Evolutionary conservation across 2,888 invertebrate species (phyloP).

Genomic region (Arctia plantaginis): DNA sequence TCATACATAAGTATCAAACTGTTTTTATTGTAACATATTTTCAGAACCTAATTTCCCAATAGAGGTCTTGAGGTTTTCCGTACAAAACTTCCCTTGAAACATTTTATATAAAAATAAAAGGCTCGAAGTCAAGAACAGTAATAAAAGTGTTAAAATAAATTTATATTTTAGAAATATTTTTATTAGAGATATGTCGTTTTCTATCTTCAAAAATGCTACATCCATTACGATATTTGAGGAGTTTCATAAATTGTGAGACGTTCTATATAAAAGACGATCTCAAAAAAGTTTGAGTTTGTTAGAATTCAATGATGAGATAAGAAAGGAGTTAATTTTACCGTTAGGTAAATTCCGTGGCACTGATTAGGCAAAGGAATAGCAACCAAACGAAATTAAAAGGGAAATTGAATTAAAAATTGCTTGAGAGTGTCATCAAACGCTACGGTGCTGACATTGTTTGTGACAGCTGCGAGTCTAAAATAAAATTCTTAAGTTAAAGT

Average conservation of each 20-base stretch:
- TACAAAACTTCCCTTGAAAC: background rate
- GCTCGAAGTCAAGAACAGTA: background rate
- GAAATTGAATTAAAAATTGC: background rate
- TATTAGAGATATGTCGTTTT: background rate
- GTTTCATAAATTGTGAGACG: background rate
- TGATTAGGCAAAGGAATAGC: background rate
- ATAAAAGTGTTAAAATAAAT: background rate
- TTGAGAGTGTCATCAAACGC: background rate
- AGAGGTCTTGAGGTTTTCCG: constrained; percentile 2
- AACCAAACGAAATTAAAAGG: background rate
- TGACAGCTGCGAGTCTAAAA: no score
- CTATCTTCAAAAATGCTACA: background rate
- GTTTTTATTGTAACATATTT: constrained; percentile 16
- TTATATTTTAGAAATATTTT: background rate
- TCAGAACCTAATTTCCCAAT: constrained; percentile 37
- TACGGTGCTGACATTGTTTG: no score
- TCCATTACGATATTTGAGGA: background rate
- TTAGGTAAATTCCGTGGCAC: background rate
- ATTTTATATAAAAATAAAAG: constrained; percentile 6
- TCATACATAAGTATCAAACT: background rate
- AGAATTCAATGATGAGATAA: background rate
- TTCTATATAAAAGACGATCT: no score
- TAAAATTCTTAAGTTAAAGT: no score
- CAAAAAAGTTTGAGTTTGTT: no score
- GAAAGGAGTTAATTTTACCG: background rate